Evolutionary conservation across 37 sponge, comb jelly and placozoan species (phyloP), one percentile per base, ranked within the genome.

Genomic region (Spongilla lacustris): DNA sequence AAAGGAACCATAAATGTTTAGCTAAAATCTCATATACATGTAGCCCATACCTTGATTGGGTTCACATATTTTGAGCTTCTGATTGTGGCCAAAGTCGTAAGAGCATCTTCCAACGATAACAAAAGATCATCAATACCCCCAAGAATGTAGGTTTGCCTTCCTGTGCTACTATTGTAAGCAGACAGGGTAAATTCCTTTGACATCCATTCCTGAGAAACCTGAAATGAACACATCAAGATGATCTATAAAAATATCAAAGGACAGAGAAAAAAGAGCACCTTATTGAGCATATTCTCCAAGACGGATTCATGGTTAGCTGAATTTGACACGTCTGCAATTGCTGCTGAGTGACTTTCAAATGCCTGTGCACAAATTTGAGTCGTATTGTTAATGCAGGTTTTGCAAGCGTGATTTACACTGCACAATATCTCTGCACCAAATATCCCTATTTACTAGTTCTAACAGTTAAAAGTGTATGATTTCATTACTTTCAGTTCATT

Each of bases 81-180:
- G 68, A 94, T 94, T 12, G 86, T 88, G 82, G 80, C 84, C 27
- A 94, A 66, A 67, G 89, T 91, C 27, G 90, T 88, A 23, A 92
- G 89, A 71, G 89, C 89, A 48, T 94, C 95, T 32, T 94, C 95
- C 67, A 94, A 69, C 4, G 83, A 84, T 11, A 85, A 68, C 72
- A 88, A 67, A 2, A 94, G 69, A 71, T 94, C 91, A 22, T 94
- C 92, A 21, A 85, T 86, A 58, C 89, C 92, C 26, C 75, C 86
- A 10, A 92, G 70, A n/a, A 84, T 75, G 85, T 84, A 66, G 10
- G 85, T 76, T 34, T 17, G 85, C 21, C 85, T 84, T 5, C 33
- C 85, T 36, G 25, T 76, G 2, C 75, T n/a, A 9, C 85, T 68
- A n/a, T 46, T 81, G 75, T 91, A 83, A 23, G 87, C 74, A 14